Evolutionary conservation across 2,888 invertebrate species (phyloP), one percentile per base, ranked within the genome.

Genomic region (Zele albiditarsus): DNA sequence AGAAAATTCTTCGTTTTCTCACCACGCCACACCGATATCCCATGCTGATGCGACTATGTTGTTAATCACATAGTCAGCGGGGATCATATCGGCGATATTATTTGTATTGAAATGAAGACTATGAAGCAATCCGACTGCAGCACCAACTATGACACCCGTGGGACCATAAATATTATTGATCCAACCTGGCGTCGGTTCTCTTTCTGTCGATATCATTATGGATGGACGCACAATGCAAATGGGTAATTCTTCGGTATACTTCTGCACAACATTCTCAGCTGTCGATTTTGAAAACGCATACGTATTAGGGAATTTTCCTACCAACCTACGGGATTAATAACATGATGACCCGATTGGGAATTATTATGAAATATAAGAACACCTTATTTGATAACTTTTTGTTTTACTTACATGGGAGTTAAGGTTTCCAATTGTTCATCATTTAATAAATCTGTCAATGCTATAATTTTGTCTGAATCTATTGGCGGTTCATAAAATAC

Each of bases 281-380:
- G 95, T 84, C 8, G 94, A 93, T 88, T 96, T 95, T 0, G 94
- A 94, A 85, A 92, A 94, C 0, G 93, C 92, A 87, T 95, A 95
- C 0, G 94, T 94, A 86, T 95, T 95, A 0, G 95, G 95, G 88
- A 92, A 93, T 28, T 89, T 86, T 0, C 88, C 90, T 3, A 91
- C 79, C 20, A 92, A 79, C 46, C 92, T 92, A 79, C 81, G 84
- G 42, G 63, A 16, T 20, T n/a, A n/a, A 3, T 3, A 12, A 8
- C 2, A 12, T 12, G 0, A 12, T 12, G 8, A 12, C 38, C 2
- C 8, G 8, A 12, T 38, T 2, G 8, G 2, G 2, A 12, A 38
- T 38, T 12, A 8, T 38, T 38, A 8, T 12, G 38, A 12, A 8
- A 6, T 0, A 12, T 12, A 38, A 12, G 38, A 38, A 2, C 12